Evolutionary conservation across 2,888 invertebrate species (phyloP).

Genomic region (Odontothrips loti): DNA sequence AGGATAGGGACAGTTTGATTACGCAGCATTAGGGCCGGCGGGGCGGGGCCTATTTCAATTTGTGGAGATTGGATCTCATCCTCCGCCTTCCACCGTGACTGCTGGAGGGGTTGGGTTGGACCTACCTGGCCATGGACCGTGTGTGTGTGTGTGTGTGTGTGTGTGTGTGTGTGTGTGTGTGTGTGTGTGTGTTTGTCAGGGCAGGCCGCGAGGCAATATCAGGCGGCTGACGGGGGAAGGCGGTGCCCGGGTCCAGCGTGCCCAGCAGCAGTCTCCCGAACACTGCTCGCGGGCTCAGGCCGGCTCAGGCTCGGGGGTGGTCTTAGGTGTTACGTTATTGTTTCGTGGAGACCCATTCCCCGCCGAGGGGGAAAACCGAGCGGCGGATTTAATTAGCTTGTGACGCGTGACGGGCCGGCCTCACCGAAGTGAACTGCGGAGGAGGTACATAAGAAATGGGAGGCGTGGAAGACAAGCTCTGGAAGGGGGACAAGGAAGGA

Average conservation of each 20-base stretch:
- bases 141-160: no score
- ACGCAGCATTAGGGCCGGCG: not conserved
- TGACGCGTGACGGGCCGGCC: not conserved
- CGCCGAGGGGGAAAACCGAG: not conserved
- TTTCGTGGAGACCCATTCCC: no score
- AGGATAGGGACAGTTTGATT: not conserved
- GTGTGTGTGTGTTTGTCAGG: no score
- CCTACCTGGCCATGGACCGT: not conserved
- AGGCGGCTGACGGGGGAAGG: not conserved
- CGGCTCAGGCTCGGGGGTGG: no score
- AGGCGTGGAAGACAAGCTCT: not conserved
- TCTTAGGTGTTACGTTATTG: no score
- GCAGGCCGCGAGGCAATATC: no score
- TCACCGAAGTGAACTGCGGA: not conserved
- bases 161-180: no score
- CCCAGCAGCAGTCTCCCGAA: no score
- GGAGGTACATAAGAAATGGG: not conserved
- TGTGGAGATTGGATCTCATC: conserved; percentile 8
- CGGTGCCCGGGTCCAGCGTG: not conserved
- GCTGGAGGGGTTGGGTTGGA: not conserved
- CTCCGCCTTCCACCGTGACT: not conserved
- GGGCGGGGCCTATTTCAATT: not conserved
- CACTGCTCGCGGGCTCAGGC: no score
- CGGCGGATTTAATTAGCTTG: not conserved
- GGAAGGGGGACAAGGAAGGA: not conserved